A percentile compares a stretch with the other conserved stretches of the same genome.
phyloP scores from a whole-genome alignment of 2,888 invertebrate species.

The Acronicta alni region DNA sequence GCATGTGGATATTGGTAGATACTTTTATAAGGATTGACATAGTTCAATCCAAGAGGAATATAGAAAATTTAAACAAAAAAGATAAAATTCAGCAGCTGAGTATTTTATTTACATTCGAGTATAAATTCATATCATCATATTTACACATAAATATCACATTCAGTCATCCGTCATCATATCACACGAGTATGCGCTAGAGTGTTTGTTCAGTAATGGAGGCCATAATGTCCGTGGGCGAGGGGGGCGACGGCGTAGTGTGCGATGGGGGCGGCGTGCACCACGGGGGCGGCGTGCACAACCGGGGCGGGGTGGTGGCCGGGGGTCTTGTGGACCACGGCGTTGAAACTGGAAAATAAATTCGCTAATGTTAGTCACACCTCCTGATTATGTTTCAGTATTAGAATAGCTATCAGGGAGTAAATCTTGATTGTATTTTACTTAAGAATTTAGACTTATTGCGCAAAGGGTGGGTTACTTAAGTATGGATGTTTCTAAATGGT shows the following conservation, averaged over 20 bases:
- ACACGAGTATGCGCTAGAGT: constrained; percentile 70
- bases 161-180: constrained; percentile 81
- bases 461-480: background rate
- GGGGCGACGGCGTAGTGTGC: constrained; percentile 69
- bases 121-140: constrained; percentile 79
- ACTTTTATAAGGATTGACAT: no score
- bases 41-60: background rate
- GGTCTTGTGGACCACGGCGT: constrained; percentile 88
- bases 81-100: constrained; percentile 83
- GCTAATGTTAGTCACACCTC: background rate
- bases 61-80: constrained; percentile 49
- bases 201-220: constrained; percentile 79
- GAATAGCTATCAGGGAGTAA: background rate
- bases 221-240: constrained; percentile 82
- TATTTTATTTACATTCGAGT: constrained; percentile 86
- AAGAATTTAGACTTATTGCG: background rate
- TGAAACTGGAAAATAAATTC: constrained; percentile 77
- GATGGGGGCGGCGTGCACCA: constrained; percentile 74
- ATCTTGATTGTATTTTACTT: background rate
- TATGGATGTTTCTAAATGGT: background rate
- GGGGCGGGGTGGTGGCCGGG: constrained; percentile 84
- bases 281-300: constrained; percentile 75
- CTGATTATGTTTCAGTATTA: background rate
- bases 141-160: constrained; percentile 89
- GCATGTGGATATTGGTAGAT: no score